Percentiles rank a stretch among this genome's conserved stretches.
These are phyloP conservation scores for Falco berigora DNA, from an alignment of 2,797 vertebrate species.

Conservation along the genomic window DNA sequence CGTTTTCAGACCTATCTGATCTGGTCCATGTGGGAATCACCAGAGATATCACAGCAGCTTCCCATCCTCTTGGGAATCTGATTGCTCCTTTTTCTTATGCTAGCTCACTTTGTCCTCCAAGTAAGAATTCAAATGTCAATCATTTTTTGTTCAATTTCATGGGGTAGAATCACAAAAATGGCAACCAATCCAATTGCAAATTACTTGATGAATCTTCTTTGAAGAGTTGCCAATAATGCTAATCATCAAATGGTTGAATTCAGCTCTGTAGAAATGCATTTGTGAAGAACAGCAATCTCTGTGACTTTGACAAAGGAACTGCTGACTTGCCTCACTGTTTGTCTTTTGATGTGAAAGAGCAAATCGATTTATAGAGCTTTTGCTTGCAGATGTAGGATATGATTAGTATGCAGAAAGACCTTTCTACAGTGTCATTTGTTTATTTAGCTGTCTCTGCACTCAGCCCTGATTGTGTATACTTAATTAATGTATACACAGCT, in stretches of 20 bases:
- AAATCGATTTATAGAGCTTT: constrained; percentile 97
- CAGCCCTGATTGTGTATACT: constrained; percentile 76
- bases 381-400: constrained; percentile 86
- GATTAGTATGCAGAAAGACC: constrained; percentile 95
- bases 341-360: constrained; percentile 99
- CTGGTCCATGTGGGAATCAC: constrained; percentile 22
- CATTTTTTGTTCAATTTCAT: constrained; percentile 78
- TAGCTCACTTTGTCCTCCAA: constrained; percentile 61
- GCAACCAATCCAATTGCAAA: constrained; percentile 81
- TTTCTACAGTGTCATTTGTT: constrained; percentile 81
- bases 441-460: constrained; percentile 82
- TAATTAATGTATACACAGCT: constrained; percentile 82
- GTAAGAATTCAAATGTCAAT: constrained; percentile 77
- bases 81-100: constrained; percentile 45
- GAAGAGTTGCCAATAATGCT: constrained; percentile 98
- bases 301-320: constrained; percentile 99
- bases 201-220: constrained; percentile 93
- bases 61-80: constrained; percentile 24
- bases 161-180: constrained; percentile 77
- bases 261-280: constrained; percentile 85
- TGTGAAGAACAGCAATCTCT: constrained; percentile 94
- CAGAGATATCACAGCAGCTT: constrained; percentile 1
- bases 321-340: constrained; percentile 99
- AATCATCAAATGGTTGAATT: constrained; percentile 93
- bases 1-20: background rate